These are phyloP conservation scores for Todus mexicanus DNA, from an alignment of 2,797 vertebrate species.

Conservation along the genomic window DNA sequence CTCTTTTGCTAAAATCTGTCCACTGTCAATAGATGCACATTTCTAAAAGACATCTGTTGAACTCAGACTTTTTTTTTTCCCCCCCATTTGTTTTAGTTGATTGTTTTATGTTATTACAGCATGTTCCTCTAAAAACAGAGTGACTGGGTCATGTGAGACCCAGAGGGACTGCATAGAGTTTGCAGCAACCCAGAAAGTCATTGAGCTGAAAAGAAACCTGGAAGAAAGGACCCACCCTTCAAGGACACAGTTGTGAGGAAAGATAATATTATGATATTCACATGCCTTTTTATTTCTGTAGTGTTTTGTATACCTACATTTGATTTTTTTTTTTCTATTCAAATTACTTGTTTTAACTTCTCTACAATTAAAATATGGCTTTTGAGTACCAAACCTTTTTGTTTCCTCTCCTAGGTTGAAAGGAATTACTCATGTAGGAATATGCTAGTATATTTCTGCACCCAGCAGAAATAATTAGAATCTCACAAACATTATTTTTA, in stretches of 20 bases:
- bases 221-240: neutral
- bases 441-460: neutral
- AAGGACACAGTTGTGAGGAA: neutral
- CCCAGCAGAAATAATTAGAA: neutral
- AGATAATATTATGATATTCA: neutral
- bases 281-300: neutral
- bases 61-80: neutral
- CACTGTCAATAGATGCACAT: neutral
- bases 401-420: neutral
- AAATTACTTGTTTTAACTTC: neutral
- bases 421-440: neutral
- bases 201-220: neutral
- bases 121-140: neutral
- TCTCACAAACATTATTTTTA: neutral
- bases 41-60: neutral
- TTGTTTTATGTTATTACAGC: neutral
- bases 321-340: neutral
- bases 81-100: neutral
- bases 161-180: neutral
- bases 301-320: neutral
- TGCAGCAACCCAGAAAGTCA: conserved; percentile 22
- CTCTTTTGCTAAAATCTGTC: neutral
- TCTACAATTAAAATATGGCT: neutral
- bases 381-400: neutral
- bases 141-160: neutral